Conservation (phyloP, 2,888 invertebrate species). For the Cheilosia urbana region DNA sequence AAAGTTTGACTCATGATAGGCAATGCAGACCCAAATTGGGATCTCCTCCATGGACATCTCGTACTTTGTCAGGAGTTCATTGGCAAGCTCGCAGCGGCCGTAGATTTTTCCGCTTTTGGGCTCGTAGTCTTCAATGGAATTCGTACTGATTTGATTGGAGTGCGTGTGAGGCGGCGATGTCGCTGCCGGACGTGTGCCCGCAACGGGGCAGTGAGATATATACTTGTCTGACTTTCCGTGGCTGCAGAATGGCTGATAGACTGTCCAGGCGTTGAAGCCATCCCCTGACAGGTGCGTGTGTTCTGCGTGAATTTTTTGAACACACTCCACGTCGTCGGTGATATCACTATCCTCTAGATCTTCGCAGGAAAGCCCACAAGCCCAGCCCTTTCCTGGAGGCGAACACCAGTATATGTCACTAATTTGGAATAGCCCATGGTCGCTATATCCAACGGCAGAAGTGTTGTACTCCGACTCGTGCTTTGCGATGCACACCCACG, state of each 20-base stretch:
- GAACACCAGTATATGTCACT: conserved; percentile 90
- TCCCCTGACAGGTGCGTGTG: conserved; percentile 88
- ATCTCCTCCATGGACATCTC: conserved; percentile 85
- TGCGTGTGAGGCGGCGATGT: conserved; percentile 18
- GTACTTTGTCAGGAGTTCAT: conserved; percentile 86
- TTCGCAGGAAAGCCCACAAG: conserved; percentile 87
- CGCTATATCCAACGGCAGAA: conserved; percentile 86
- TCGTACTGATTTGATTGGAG: conserved; percentile 8
- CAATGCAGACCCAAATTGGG: conserved; percentile 89
- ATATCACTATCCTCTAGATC: conserved; percentile 89
- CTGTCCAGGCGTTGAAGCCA: conserved; percentile 86
- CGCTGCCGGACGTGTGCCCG: not conserved
- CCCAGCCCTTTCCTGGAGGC: conserved; percentile 85
- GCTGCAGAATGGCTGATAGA: conserved; percentile 80
- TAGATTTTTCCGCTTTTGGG: conserved; percentile 84
- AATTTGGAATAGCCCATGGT: conserved; percentile 90
- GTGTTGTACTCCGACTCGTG: conserved; percentile 88
- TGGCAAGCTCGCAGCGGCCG: conserved; percentile 89
- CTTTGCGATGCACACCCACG: conserved; percentile 89
- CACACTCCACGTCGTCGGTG: conserved; percentile 88
- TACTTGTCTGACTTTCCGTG: conserved; percentile 80
- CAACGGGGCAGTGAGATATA: conserved; percentile 79
- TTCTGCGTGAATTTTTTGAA: conserved; percentile 87
- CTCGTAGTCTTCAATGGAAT: conserved; percentile 44
- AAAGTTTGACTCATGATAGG: conserved; percentile 88